Evolutionary conservation across 30 jellyfish, hydroid and myxozoan genomes (phyloP).

Genomic region (Hydra vulgaris): DNA sequence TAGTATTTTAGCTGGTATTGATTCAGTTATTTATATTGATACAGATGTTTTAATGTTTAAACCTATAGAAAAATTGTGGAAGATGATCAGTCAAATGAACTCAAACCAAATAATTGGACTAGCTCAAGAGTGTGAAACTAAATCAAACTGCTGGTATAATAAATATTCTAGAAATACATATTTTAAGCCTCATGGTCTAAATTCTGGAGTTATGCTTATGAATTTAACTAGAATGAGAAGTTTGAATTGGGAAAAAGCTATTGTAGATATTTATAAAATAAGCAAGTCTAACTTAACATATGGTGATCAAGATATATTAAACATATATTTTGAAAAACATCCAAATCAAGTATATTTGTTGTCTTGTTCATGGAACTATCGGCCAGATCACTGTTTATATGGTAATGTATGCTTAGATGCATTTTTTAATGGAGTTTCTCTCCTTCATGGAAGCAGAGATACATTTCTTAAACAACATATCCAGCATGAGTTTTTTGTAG

Average conservation of each 20-base stretch:
- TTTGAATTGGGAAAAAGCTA: constrained; percentile 36
- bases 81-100: constrained; percentile 34
- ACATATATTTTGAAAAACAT: constrained; percentile 56
- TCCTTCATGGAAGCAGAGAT: constrained; percentile 77
- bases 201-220: constrained; percentile 90
- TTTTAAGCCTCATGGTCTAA: constrained; percentile 56
- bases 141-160: constrained; percentile 65
- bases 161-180: constrained; percentile 44
- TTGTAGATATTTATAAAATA: constrained; percentile 37
- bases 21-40: constrained; percentile 75
- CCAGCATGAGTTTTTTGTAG: constrained; percentile 64
- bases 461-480: constrained; percentile 42
- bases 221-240: constrained; percentile 74
- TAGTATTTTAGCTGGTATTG: constrained; percentile 43
- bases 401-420: constrained; percentile 75
- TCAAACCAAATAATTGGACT: constrained; percentile 54
- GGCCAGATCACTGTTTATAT: constrained; percentile 80
- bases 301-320: constrained; percentile 85
- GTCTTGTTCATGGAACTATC: constrained; percentile 86
- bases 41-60: constrained; percentile 69
- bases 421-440: constrained; percentile 39
- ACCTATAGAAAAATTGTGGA: constrained; percentile 84
- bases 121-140: constrained; percentile 73
- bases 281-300: constrained; percentile 43
- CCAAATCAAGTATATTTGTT: constrained; percentile 47